Evolutionary conservation across 2,113 vertebrate genomes (phyloP).

Genomic region (Corythoichthys intestinalis): DNA sequence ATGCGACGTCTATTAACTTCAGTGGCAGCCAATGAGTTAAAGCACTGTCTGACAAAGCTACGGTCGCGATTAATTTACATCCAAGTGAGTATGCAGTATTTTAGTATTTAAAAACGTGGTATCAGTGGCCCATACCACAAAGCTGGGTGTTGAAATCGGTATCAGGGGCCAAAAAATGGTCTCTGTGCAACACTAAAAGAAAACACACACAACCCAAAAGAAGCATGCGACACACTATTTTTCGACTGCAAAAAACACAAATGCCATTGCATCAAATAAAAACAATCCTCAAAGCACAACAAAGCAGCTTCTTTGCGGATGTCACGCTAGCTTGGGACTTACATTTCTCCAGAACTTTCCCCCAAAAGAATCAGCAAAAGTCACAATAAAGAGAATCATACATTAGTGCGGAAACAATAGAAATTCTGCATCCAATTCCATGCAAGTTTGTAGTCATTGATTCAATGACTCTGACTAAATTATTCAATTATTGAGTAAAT

Average conservation of each 20-base stretch:
- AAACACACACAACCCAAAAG: background rate
- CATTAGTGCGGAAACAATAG: slow-evolving; percentile 71
- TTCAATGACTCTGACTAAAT: too few relatives aligned
- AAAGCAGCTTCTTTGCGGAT: slow-evolving; percentile 14
- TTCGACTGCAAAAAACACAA: slow-evolving; percentile 55
- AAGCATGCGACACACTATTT: slow-evolving; percentile 11
- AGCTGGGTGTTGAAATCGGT: background rate
- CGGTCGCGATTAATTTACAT: too few relatives aligned
- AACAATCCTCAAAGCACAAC: slow-evolving; percentile 12
- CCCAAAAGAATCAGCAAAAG: slow-evolving; percentile 81
- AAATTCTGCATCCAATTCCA: background rate
- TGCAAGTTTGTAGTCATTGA: background rate
- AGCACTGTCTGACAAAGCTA: too few relatives aligned
- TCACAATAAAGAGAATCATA: slow-evolving; percentile 80
- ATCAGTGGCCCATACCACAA: too few relatives aligned
- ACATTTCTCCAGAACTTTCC: slow-evolving; percentile 93
- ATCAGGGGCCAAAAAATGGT: too few relatives aligned
- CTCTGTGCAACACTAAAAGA: background rate
- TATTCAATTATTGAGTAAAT: too few relatives aligned
- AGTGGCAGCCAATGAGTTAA: too few relatives aligned
- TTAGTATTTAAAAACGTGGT: too few relatives aligned
- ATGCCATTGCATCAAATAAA: background rate
- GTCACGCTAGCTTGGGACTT: slow-evolving; percentile 75
- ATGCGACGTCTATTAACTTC: too few relatives aligned
- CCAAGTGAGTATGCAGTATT: too few relatives aligned